Conservation (phyloP, 2,888 invertebrate genomes). For the Dolomedes plantarius region DNA sequence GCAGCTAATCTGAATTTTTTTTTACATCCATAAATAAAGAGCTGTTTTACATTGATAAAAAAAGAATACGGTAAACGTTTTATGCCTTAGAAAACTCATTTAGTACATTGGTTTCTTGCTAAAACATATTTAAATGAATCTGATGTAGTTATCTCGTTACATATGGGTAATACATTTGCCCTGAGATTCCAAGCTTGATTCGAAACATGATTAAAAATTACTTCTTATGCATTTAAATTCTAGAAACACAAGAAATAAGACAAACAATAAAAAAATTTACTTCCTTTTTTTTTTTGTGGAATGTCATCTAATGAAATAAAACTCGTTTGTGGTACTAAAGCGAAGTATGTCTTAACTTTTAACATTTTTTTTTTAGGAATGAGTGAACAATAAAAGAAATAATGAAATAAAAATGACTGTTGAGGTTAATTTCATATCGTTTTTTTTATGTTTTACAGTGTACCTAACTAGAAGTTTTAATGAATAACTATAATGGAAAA, state of each 20-base stretch:
- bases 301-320: too few relatives aligned
- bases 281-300: too few relatives aligned
- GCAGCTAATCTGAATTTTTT: conserved; percentile 51
- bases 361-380: too few relatives aligned
- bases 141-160: conserved; percentile 39
- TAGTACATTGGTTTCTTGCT: conserved; percentile 28
- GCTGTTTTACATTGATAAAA: conserved; percentile 44
- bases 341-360: too few relatives aligned
- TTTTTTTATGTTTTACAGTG: too few relatives aligned
- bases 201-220: conserved; percentile 12
- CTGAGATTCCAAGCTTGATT: conserved; percentile 28
- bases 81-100: conserved; percentile 55
- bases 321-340: too few relatives aligned
- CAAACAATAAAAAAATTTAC: too few relatives aligned
- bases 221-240: conserved; percentile 24
- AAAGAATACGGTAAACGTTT: conserved; percentile 46
- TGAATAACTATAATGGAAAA: too few relatives aligned
- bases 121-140: conserved; percentile 63
- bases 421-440: too few relatives aligned
- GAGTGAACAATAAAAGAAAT: too few relatives aligned
- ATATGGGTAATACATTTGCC: conserved; percentile 46
- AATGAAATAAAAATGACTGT: too few relatives aligned
- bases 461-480: too few relatives aligned
- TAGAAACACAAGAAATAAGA: not conserved
- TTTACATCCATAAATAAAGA: not conserved